A percentile compares a stretch with the other conserved stretches of the same genome.
phyloP scores from a whole-genome alignment of 2,888 invertebrate species.

The Acleris literana region DNA sequence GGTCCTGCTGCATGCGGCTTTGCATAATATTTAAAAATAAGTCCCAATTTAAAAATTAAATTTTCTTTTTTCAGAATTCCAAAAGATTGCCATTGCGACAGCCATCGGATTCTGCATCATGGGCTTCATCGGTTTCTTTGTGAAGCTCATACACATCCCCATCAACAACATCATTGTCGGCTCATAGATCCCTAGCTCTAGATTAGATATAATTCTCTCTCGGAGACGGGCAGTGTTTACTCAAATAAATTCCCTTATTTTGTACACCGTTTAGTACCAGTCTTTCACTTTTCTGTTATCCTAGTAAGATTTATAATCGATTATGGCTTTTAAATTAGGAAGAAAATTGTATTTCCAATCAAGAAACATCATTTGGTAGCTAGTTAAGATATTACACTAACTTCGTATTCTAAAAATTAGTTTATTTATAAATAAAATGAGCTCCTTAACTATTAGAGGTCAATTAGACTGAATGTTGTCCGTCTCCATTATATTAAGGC shows the following conservation, averaged over 20 bases:
- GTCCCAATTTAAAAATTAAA: background rate
- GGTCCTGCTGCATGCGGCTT: too few species aligned
- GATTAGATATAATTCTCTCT: slow-evolving; percentile 59
- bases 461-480: slow-evolving; percentile 19
- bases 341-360: background rate
- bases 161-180: slow-evolving; percentile 98
- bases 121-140: slow-evolving; percentile 99
- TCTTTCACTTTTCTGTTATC: too few species aligned
- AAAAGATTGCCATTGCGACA: slow-evolving; percentile 99
- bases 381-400: background rate
- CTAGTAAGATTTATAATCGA: too few species aligned
- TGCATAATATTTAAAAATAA: too few species aligned
- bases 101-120: slow-evolving; percentile 99
- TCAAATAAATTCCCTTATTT: slow-evolving; percentile 1
- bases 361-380: background rate
- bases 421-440: background rate
- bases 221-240: slow-evolving; percentile 33
- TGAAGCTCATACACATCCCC: slow-evolving; percentile 99
- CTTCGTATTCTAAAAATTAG: too few species aligned
- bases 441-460: background rate
- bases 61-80: slow-evolving; percentile 91
- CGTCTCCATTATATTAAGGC: slow-evolving; percentile 52
- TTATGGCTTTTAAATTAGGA: background rate
- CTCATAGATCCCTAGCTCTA: slow-evolving; percentile 78
- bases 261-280: too few species aligned